These are phyloP conservation scores for Drosophila orena DNA, from an alignment of 1,140 invertebrate species.

Conservation along the genomic window DNA sequence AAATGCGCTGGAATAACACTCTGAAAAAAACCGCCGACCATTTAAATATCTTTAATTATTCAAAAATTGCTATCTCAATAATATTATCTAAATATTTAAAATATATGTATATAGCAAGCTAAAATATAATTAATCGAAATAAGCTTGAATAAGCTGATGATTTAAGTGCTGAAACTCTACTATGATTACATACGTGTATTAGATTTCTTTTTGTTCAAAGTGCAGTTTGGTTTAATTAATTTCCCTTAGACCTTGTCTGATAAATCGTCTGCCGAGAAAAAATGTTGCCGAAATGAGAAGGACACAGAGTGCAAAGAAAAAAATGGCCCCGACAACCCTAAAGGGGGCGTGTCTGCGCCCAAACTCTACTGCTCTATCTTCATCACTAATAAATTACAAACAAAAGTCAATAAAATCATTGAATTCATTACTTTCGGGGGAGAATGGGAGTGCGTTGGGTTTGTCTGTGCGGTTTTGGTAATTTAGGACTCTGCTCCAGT, in stretches of 20 bases:
- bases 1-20: not conserved
- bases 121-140: too few species aligned
- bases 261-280: constrained; percentile 28
- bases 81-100: too few species aligned
- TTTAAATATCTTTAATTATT: too few species aligned
- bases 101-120: too few species aligned
- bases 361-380: constrained; percentile 20
- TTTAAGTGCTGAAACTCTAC: too few species aligned
- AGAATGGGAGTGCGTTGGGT: constrained; percentile 1
- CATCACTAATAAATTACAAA: constrained; percentile 76
- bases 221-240: constrained; percentile 64
- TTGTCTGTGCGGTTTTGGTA: constrained; percentile 43
- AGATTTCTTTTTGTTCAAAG: not conserved
- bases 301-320: constrained; percentile 31
- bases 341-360: constrained; percentile 49
- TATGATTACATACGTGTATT: too few species aligned
- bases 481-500: constrained; percentile 67
- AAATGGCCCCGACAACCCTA: constrained; percentile 23
- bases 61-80: too few species aligned
- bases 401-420: constrained; percentile 82
- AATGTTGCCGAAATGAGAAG: constrained; percentile 36
- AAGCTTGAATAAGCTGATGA: too few species aligned
- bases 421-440: constrained; percentile 65
- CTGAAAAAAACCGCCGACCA: not conserved
- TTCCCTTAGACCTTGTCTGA: constrained; percentile 46